Base-by-base conservation (phyloP, 2,888 invertebrate genomes). In the Alloscopus bannaensis region DNA sequence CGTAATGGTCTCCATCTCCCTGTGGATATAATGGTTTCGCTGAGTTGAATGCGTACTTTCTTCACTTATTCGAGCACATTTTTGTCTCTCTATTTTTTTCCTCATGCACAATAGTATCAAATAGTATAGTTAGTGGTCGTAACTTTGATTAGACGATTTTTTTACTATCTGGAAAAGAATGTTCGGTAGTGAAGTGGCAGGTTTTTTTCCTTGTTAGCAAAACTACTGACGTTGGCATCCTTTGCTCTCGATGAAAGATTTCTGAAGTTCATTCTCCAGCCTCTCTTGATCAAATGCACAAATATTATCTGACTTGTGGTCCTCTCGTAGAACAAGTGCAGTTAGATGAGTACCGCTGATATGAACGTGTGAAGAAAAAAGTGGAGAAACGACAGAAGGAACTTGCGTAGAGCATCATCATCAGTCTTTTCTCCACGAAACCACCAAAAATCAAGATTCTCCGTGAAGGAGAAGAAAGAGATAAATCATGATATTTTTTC, bases 401-500 rank as follows among this genome's bases (percentile, higher is more conserved):
- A n/a, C n/a, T n/a, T n/a, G n/a, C n/a, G n/a, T n/a, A n/a, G n/a
- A 1, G 42, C 70, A 45, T 69, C 55, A 31, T 57, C 68, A 40
- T 69, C 59, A 45, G 50, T 71, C 50, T 50, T 66, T 36, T 68
- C 52, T 50, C n/a, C n/a, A n/a, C n/a, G n/a, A n/a, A 64, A 57
- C 73, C 65, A 57, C 66, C 65, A 62, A 66, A 55, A 62, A 75
- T 75, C 66, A 75, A 75, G 66, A 45, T 59, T 31, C 65, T 65
- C 57, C 62, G 66, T n/a, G n/a, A n/a, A n/a, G n/a, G n/a, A n/a
- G n/a, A n/a, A 75, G 64, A 62, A 64, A 57, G 59, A 72, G 79
- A 79, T 79, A 79, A 79, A 79, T 79, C 79, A 79, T 79, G 70
- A 79, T 72, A 62, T 77, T 59, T 73, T 71, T 59, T 62, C 62